These are phyloP conservation scores for Microctonus hyperodae DNA, from an alignment of 2,888 invertebrate species.

Conservation along the genomic window DNA sequence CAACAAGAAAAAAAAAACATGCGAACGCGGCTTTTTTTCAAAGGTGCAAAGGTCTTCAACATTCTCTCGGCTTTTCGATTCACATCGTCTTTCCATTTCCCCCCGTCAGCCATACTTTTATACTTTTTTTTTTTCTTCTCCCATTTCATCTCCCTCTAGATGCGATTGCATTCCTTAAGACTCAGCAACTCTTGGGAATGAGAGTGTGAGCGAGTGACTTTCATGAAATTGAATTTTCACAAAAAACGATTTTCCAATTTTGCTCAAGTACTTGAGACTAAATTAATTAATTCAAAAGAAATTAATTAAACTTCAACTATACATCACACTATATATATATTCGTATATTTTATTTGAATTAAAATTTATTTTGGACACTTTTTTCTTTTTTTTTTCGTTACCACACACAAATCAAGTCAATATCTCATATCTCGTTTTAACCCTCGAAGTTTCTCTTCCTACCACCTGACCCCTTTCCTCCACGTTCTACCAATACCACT, in stretches of 20 bases:
- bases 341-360: background rate
- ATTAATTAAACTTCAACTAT: background rate
- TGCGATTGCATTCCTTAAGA: constrained; percentile 27
- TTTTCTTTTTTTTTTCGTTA: too few relatives aligned
- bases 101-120: background rate
- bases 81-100: constrained; percentile 32
- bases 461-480: constrained; percentile 30
- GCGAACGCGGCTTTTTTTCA: constrained; percentile 2
- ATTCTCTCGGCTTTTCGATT: constrained; percentile 27
- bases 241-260: background rate
- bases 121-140: constrained; percentile 17
- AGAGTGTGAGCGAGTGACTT: background rate
- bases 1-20: constrained; percentile 8
- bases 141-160: constrained; percentile 13
- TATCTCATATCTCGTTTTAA: background rate
- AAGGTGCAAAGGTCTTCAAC: constrained; percentile 18
- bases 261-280: background rate
- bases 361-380: background rate
- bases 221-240: constrained; percentile 26
- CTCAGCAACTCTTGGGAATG: constrained; percentile 5
- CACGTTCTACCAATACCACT: constrained; percentile 45
- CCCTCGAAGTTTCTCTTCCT: constrained; percentile 9
- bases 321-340: background rate
- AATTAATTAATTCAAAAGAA: background rate
- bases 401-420: background rate